These are phyloP conservation scores for Trichopoda pennipes DNA, from an alignment of 2,888 invertebrate species.

Conservation along the genomic window DNA sequence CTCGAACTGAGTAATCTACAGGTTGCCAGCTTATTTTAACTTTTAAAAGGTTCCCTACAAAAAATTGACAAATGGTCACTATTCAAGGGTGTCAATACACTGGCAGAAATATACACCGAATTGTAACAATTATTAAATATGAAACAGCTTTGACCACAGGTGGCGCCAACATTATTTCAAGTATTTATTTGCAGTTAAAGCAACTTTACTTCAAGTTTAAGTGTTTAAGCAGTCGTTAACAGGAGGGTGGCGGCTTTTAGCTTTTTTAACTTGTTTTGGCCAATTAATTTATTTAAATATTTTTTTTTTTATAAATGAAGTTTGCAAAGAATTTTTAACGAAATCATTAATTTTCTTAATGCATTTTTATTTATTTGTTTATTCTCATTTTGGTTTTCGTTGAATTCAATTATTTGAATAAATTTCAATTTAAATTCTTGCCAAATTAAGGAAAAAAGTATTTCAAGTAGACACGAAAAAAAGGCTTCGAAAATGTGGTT, in stretches of 20 bases:
- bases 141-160: slow-evolving; percentile 50
- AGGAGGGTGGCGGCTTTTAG: slow-evolving; percentile 14
- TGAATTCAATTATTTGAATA: slow-evolving; percentile 39
- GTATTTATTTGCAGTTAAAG: neutral
- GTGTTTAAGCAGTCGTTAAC: neutral
- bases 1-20: too few species aligned
- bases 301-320: neutral
- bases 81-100: slow-evolving; percentile 11
- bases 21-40: too few species aligned
- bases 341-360: too few species aligned
- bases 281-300: slow-evolving; percentile 17
- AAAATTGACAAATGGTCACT: too few species aligned
- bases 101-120: neutral
- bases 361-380: too few species aligned
- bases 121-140: slow-evolving; percentile 3
- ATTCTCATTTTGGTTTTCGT: slow-evolving; percentile 5
- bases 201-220: too few species aligned
- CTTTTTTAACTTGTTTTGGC: slow-evolving; percentile 10
- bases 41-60: too few species aligned
- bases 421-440: slow-evolving; percentile 44
- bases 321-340: slow-evolving; percentile 9
- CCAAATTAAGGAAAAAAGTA: slow-evolving; percentile 13
- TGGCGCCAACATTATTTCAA: slow-evolving; percentile 48
- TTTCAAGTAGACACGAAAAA: slow-evolving; percentile 6
- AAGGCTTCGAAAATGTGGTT: neutral